A percentile compares a stretch with the other conserved stretches of the same genome.
Evolutionary conservation across 2,797 vertebrate species (phyloP).

Genomic region (Cirrhinus mrigala): DNA sequence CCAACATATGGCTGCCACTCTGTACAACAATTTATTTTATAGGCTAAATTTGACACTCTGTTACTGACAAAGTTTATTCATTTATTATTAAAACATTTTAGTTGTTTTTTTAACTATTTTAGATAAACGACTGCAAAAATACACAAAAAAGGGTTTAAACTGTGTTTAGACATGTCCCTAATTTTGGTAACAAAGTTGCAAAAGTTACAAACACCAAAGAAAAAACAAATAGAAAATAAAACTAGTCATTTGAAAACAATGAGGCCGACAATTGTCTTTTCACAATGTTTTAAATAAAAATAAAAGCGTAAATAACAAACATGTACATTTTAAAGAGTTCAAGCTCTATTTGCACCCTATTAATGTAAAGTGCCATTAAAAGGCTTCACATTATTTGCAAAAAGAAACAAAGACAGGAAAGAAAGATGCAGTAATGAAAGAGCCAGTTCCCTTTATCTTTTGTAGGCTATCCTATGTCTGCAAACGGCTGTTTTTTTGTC

Average conservation of each 20-base stretch:
- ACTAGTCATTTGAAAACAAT: not conserved
- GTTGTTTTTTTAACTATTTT: not conserved
- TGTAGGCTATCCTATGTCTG: not conserved
- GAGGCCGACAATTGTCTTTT: not conserved
- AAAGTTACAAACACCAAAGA: no score
- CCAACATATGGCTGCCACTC: not conserved
- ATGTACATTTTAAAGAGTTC: not conserved
- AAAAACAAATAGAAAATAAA: not conserved
- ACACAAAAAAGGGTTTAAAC: not conserved
- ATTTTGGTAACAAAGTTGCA: not conserved
- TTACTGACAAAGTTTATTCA: not conserved
- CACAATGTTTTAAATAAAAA: not conserved
- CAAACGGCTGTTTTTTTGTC: not conserved
- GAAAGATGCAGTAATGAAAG: not conserved
- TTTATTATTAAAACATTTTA: not conserved
- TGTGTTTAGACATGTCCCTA: not conserved
- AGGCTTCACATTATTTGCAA: not conserved
- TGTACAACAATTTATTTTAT: not conserved
- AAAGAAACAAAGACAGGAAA: slow-evolving; percentile 14
- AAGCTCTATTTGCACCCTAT: not conserved
- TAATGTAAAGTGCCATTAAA: not conserved
- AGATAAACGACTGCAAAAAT: not conserved
- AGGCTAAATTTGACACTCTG: not conserved
- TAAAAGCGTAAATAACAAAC: not conserved
- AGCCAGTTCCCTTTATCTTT: not conserved